Percentiles rank a stretch among this genome's conserved stretches.
Conservation (phyloP, 1,140 invertebrate genomes). For the Chrysopa pallens region DNA sequence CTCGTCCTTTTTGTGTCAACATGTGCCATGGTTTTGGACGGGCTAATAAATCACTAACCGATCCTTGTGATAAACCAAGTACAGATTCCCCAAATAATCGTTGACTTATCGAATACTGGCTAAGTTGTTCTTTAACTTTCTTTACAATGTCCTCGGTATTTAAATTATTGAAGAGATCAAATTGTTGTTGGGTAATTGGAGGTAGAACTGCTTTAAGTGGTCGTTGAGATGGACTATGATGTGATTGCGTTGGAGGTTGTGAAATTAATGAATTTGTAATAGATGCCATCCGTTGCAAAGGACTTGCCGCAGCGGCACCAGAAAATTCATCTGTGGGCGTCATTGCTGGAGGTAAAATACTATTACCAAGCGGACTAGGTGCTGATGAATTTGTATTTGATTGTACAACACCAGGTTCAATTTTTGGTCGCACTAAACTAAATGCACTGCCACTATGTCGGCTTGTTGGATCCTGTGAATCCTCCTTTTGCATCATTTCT, state of each 20-base stretch:
- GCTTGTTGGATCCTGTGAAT: constrained; percentile 38
- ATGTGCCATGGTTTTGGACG: constrained; percentile 95
- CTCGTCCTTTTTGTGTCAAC: constrained; percentile 90
- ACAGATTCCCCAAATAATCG: constrained; percentile 95
- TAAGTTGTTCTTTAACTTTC: constrained; percentile 92
- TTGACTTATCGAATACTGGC: constrained; percentile 97
- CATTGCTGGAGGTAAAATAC: constrained; percentile 61
- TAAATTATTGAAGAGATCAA: constrained; percentile 94
- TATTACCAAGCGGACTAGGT: constrained; percentile 61
- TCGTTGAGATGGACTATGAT: constrained; percentile 61
- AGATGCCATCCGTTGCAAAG: constrained; percentile 90
- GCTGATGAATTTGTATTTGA: constrained; percentile 44
- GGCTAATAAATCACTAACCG: constrained; percentile 85
- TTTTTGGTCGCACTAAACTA: constrained; percentile 62
- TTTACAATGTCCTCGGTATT: constrained; percentile 98
- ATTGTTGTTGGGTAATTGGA: constrained; percentile 97
- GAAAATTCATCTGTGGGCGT: constrained; percentile 60
- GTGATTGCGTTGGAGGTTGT: constrained; percentile 67
- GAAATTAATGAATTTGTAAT: constrained; percentile 93
- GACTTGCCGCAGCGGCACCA: constrained; percentile 64
- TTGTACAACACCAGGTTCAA: constrained; percentile 43
- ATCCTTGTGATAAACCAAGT: constrained; percentile 87
- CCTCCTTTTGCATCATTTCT: constrained; percentile 22
- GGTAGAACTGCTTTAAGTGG: constrained; percentile 90
- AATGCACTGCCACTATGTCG: constrained; percentile 71